phyloP scores from a whole-genome alignment of 2,888 invertebrate genomes.

The Euclidia mi region DNA sequence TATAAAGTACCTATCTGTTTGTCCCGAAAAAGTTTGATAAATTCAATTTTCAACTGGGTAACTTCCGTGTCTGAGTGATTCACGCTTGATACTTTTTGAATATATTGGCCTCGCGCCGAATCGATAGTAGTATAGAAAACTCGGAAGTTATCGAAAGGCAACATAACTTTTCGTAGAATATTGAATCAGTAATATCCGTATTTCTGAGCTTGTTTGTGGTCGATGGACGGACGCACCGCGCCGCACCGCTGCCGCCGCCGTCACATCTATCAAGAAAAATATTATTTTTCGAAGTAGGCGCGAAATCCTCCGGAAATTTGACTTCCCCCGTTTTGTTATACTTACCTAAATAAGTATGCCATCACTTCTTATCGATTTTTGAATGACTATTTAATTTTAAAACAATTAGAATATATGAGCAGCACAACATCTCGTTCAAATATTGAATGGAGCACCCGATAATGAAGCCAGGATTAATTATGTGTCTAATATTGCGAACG shows the following conservation, averaged over 20 bases:
- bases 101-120: conserved; percentile 81
- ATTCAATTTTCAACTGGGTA: conserved; percentile 86
- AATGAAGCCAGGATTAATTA: not conserved
- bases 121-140: conserved; percentile 77
- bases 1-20: conserved; percentile 84
- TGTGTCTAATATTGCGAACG: not conserved
- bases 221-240: conserved; percentile 48
- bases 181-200: conserved; percentile 70
- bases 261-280: conserved; percentile 56
- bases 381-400: conserved; percentile 1
- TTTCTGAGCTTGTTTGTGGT: conserved; percentile 62
- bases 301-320: conserved; percentile 59
- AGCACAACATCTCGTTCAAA: not conserved
- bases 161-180: conserved; percentile 66
- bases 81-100: conserved; percentile 86
- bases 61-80: conserved; percentile 83
- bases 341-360: conserved; percentile 15
- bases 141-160: conserved; percentile 65
- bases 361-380: conserved; percentile 12
- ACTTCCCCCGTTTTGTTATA: conserved; percentile 51
- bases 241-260: too few relatives aligned
- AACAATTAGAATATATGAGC: not conserved
- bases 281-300: conserved; percentile 57
- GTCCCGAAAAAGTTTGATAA: conserved; percentile 87
- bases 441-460: not conserved